Percentiles rank a stretch among this genome's conserved stretches.
Evolutionary conservation across 2,888 invertebrate genomes (phyloP).

Genomic region (Tenthredo amoena): DNA sequence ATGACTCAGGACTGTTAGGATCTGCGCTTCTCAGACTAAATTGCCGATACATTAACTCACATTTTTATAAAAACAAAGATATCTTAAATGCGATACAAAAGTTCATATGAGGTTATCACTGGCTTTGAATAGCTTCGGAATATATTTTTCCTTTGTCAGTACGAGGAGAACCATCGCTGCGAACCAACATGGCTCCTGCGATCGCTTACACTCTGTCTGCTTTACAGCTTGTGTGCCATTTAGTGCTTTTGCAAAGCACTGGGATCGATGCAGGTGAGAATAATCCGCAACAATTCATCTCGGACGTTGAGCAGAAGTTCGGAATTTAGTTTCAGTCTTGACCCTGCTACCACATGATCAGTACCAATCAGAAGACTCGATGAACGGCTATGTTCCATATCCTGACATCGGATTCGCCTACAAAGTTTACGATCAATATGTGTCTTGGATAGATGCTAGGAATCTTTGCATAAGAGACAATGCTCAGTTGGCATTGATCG

Average conservation of each 20-base stretch:
- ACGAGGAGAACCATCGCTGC: not conserved
- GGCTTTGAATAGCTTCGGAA: not conserved
- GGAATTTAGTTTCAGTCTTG: not conserved
- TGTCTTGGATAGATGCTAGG: not conserved
- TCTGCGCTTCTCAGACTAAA: not conserved
- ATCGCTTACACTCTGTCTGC: not conserved
- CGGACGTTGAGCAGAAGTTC: not conserved
- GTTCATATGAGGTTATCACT: not conserved
- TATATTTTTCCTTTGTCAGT: not conserved
- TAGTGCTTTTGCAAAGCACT: not conserved
- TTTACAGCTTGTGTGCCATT: not conserved
- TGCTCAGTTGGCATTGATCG: constrained; percentile 29
- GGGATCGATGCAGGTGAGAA: not conserved
- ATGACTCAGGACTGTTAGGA: not conserved
- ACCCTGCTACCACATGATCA: not conserved
- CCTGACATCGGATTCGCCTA: constrained; percentile 9
- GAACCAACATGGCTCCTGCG: not conserved
- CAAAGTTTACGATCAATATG: not conserved
- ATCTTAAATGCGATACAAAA: not conserved
- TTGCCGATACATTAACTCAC: not conserved
- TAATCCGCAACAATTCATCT: not conserved
- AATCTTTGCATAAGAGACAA: not conserved
- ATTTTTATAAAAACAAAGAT: not conserved
- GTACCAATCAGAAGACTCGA: not conserved
- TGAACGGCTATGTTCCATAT: not conserved